Conservation (phyloP, 2,888 invertebrate species). For the Platynereis dumerilii region DNA sequence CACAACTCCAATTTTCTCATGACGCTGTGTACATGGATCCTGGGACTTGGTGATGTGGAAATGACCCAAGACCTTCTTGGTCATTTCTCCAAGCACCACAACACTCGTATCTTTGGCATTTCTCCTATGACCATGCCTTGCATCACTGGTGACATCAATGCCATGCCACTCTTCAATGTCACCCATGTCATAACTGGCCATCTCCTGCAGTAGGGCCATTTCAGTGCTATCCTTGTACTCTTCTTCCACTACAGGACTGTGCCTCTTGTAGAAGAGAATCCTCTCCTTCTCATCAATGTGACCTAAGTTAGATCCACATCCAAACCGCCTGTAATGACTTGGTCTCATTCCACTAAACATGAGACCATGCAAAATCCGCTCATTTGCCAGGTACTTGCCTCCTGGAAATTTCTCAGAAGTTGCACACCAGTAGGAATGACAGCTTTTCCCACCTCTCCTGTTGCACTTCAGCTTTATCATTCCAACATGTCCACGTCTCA, state of each 20-base stretch:
- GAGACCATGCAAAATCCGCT: no score
- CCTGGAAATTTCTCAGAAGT: neutral
- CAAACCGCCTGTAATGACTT: neutral
- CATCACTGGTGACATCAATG: no score
- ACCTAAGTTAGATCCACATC: neutral
- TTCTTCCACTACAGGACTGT: neutral
- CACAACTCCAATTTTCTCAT: neutral
- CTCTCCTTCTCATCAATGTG: neutral
- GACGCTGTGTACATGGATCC: neutral
- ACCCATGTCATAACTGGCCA: neutral
- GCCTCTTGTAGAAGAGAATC: neutral
- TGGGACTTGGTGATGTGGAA: neutral
- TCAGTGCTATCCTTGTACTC: neutral
- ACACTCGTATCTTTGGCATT: conserved; percentile 1
- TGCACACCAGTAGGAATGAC: neutral
- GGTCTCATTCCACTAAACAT: conserved; percentile 2
- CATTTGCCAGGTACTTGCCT: no score
- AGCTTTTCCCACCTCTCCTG: neutral
- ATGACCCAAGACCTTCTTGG: neutral
- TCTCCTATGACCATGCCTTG: neutral
- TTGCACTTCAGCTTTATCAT: neutral
- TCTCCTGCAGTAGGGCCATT: neutral
- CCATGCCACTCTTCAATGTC: neutral
- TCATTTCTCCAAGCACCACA: neutral
- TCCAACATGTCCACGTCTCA: neutral